These are phyloP conservation scores for Stomatorhinus ivindoensis DNA, from an alignment of 2,113 vertebrate genomes.

Conservation along the genomic window DNA sequence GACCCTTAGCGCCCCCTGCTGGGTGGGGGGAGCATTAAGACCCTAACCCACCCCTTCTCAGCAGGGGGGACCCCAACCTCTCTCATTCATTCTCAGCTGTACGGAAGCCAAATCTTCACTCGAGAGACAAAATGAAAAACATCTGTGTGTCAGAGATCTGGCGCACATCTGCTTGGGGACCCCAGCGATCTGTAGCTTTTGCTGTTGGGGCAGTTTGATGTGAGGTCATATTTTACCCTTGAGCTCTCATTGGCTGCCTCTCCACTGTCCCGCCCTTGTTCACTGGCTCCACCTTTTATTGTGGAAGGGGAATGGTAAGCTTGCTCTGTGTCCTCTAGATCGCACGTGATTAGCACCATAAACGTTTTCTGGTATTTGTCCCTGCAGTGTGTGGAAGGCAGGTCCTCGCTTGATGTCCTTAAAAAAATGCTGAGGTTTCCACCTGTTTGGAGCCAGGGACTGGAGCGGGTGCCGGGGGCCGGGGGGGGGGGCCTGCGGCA, in stretches of 20 bases:
- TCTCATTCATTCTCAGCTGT: not conserved
- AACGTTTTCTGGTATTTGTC: not conserved
- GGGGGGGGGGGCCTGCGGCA: not conserved
- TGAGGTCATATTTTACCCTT: not conserved
- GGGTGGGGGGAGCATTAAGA: slow-evolving; percentile 13
- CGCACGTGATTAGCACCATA: not conserved
- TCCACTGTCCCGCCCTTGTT: not conserved
- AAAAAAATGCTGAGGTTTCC: not conserved
- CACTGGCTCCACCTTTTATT: not conserved
- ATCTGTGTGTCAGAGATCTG: not conserved
- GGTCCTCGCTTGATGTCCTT: not conserved
- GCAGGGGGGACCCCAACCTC: not conserved
- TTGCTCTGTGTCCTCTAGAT: not conserved
- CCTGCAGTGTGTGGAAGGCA: not conserved
- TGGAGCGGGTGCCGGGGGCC: not conserved
- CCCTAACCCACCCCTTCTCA: slow-evolving; percentile 24
- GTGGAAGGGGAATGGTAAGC: not conserved
- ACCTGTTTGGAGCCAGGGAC: not conserved
- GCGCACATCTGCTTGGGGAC: not conserved
- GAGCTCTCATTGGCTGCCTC: not conserved
- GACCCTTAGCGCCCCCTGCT: slow-evolving; percentile 28
- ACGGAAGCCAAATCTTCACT: not conserved
- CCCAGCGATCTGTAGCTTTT: not conserved
- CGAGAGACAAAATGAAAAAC: not conserved
- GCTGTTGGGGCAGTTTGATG: not conserved